A percentile compares a stretch with the other conserved stretches of the same genome.
phyloP scores from a whole-genome alignment of 2,888 invertebrate genomes.

The Prosopocoilus inquinatus region DNA sequence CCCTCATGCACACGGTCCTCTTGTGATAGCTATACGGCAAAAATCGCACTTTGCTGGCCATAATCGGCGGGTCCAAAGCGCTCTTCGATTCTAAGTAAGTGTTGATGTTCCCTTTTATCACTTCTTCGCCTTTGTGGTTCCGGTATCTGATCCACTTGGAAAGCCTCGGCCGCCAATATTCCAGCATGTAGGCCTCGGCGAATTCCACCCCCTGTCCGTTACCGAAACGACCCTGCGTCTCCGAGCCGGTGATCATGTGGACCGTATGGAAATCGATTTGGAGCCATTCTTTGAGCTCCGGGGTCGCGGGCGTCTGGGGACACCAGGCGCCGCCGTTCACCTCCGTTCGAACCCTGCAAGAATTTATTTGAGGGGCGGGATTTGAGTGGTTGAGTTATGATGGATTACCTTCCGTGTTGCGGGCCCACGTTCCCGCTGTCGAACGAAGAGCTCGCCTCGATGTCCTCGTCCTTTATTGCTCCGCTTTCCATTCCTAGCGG shows the following conservation, averaged over 20 bases:
- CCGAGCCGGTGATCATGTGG: conserved; percentile 78
- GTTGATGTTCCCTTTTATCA: conserved; percentile 80
- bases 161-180: conserved; percentile 79
- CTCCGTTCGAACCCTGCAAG: conserved; percentile 75
- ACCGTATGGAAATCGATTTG: conserved; percentile 77
- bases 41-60: conserved; percentile 82
- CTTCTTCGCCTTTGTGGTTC: conserved; percentile 67
- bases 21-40: conserved; percentile 80
- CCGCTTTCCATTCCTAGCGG: conserved; percentile 86
- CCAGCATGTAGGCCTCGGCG: conserved; percentile 78
- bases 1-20: conserved; percentile 87
- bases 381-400: not conserved
- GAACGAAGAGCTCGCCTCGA: conserved; percentile 83
- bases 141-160: conserved; percentile 82
- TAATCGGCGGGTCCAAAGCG: conserved; percentile 76
- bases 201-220: conserved; percentile 88
- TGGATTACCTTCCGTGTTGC: conserved; percentile 73
- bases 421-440: conserved; percentile 83
- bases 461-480: conserved; percentile 74
- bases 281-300: conserved; percentile 75
- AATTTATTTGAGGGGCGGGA: conserved; percentile 18
- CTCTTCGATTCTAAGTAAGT: conserved; percentile 80
- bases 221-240: conserved; percentile 87
- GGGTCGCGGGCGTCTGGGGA: conserved; percentile 76
- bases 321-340: conserved; percentile 91